Evolutionary conservation across 2,888 invertebrate species (phyloP).

Genomic region (Cylloceria caligata): DNA sequence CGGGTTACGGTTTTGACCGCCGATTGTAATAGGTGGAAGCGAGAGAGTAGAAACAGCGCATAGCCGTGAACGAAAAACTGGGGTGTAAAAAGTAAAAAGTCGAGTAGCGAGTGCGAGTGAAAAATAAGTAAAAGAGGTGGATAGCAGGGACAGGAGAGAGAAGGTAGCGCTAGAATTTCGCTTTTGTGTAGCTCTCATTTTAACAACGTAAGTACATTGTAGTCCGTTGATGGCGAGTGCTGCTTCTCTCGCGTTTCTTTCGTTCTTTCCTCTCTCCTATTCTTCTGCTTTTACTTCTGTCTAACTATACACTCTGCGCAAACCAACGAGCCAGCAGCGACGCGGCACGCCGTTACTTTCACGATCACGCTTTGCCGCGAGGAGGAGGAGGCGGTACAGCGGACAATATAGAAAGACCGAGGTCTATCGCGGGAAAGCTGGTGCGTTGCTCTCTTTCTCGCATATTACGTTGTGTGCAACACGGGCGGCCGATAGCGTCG

Average conservation of each 20-base stretch:
- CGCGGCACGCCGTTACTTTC: constrained; percentile 37
- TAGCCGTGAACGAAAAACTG: constrained; percentile 42
- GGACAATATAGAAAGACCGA: not conserved
- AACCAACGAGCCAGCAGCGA: constrained; percentile 31
- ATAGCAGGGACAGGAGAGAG: not conserved
- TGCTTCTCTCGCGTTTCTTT: constrained; percentile 17
- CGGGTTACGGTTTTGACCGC: constrained; percentile 60
- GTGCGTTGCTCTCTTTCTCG: constrained; percentile 39
- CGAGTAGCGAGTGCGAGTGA: not conserved
- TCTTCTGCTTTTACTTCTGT: constrained; percentile 6
- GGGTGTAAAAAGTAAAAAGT: not conserved
- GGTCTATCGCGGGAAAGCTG: constrained; percentile 21
- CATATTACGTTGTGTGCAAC: constrained; percentile 16
- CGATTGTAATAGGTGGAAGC: constrained; percentile 62
- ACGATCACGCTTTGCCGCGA: constrained; percentile 26
- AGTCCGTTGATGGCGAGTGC: not conserved
- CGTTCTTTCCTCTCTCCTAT: not conserved
- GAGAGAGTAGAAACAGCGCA: constrained; percentile 33
- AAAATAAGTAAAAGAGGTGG: not conserved
- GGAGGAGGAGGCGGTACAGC: not conserved
- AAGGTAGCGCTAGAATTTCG: constrained; percentile 3
- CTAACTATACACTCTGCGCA: constrained; percentile 12
- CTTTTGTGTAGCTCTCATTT: constrained; percentile 1
- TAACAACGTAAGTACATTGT: constrained; percentile 39
- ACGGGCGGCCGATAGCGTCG: constrained; percentile 51